Evolutionary conservation across 2,797 vertebrate species (phyloP), one percentile per base, ranked within the genome.

Genomic region (Scomberomorus guttatus): DNA sequence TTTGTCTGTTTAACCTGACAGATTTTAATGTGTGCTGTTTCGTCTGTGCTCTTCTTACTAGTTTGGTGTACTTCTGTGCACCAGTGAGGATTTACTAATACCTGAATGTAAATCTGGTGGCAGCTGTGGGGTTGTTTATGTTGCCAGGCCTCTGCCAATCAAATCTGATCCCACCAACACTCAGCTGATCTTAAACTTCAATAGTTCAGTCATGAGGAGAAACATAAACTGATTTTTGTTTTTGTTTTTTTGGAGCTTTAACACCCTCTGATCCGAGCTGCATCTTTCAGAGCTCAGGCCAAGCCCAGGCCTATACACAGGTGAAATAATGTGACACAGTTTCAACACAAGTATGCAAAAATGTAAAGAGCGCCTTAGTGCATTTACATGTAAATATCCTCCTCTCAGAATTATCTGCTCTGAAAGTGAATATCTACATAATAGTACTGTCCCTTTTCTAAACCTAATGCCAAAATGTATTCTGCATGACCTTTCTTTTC

Each of bases 401-500:
- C 27, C 2, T 72, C 81, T 70, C 65, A 79, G 78, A 79, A 61
- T 42, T n/a, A 24, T 46, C 71, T 74, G 25, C 37, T 61, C 81
- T 86, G 39, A 83, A 77, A 77, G 66, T 3, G 22, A 88, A 59
- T 14, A 83, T 73, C 65, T 65, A 83, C 89, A 86, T 50, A 85
- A 87, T n/a, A 52, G 48, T 78, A 71, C 6, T 60, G 75, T 94
- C 94, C 94, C 94, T 94, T 95, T 94, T 91, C 79, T 77, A 86
- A 89, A 86, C 48, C 59, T 81, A 94, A 94, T 93, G 91, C 92
- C 93, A 82, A 83, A 77, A 80, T 55, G 4, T 68, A 15, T 62
- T 39, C 37, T 70, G 12, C 15, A 37, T 62, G 64, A 75, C 11
- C 12, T 74, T 75, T 52, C 24, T 48, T 50, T 65, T 76, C 10